Conservation (phyloP, 2,113 vertebrate genomes). For the Brachyistius frenatus region DNA sequence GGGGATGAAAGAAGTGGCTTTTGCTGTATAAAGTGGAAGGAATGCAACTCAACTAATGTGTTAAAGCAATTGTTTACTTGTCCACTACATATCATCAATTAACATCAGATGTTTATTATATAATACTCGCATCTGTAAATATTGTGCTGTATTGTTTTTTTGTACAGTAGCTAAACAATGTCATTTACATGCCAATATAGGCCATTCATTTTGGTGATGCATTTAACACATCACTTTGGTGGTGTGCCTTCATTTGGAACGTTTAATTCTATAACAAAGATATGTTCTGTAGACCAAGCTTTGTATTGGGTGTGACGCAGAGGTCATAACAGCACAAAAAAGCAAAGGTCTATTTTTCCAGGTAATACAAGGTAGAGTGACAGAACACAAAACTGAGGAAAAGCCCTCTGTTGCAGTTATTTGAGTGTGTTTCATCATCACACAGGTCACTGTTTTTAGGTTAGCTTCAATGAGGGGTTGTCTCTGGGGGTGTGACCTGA, state of each 20-base stretch:
- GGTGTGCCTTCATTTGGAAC: not conserved
- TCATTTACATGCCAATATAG: not conserved
- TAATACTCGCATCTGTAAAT: not conserved
- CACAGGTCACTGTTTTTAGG: slow-evolving; percentile 60
- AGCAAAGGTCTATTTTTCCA: slow-evolving; percentile 5
- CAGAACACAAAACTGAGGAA: slow-evolving; percentile 13
- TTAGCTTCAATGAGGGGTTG: slow-evolving; percentile 48
- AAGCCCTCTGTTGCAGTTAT: slow-evolving; percentile 30
- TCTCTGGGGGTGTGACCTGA: slow-evolving; percentile 57
- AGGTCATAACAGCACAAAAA: slow-evolving; percentile 21
- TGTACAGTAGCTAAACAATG: not conserved
- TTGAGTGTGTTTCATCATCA: slow-evolving; percentile 49
- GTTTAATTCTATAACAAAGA: not conserved
- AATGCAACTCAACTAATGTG: slow-evolving; percentile 22
- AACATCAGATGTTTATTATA: not conserved
- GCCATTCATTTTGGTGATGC: not conserved
- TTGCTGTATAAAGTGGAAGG: not conserved
- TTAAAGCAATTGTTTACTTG: slow-evolving; percentile 4
- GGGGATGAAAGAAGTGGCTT: not conserved
- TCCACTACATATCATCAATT: not conserved
- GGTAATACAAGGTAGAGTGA: slow-evolving; percentile 11
- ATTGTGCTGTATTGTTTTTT: not conserved
- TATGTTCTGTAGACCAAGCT: not conserved
- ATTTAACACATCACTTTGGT: not conserved
- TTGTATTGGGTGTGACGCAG: not conserved